phyloP scores from a whole-genome alignment of 2,797 vertebrate genomes.

The Typhlichthys eigenmanni region DNA sequence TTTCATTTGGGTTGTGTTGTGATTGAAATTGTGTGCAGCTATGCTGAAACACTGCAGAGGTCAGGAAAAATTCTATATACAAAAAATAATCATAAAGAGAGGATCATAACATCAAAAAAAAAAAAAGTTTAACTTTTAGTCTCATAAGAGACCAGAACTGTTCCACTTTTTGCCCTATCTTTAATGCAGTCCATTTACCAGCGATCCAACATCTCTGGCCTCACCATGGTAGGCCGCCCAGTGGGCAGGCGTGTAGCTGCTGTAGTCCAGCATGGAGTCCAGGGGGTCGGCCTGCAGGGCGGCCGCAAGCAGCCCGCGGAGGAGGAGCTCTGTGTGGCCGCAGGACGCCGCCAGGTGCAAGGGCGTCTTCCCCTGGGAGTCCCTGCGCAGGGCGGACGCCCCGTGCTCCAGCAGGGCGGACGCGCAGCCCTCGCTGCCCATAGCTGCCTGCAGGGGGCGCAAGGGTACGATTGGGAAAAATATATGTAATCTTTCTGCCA shows the following conservation, averaged over 20 bases:
- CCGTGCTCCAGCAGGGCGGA: conserved; percentile 85
- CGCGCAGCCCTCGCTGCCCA: conserved; percentile 84
- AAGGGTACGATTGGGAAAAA: background rate
- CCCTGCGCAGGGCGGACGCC: conserved; percentile 85
- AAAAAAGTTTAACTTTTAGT: no score
- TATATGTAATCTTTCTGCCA: background rate
- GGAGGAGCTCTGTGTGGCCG: conserved; percentile 78
- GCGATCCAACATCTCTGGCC: conserved; percentile 1
- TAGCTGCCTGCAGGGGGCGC: conserved; percentile 72
- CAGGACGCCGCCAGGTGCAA: conserved; percentile 85
- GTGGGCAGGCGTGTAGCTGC: conserved; percentile 86
- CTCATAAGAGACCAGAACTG: no score
- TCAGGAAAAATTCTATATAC: no score
- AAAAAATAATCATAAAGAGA: no score
- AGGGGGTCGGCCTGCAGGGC: conserved; percentile 80
- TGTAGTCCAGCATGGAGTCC: conserved; percentile 84
- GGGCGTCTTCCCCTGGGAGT: conserved; percentile 82
- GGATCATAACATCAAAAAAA: no score
- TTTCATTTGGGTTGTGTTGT: no score
- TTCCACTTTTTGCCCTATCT: no score
- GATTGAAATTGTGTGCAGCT: no score
- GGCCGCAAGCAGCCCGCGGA: conserved; percentile 80
- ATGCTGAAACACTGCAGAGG: no score
- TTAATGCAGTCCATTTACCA: no score
- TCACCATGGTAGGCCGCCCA: conserved; percentile 89